phyloP scores from a whole-genome alignment of 1,140 invertebrate species.

The Camponotus pennsylvanicus region DNA sequence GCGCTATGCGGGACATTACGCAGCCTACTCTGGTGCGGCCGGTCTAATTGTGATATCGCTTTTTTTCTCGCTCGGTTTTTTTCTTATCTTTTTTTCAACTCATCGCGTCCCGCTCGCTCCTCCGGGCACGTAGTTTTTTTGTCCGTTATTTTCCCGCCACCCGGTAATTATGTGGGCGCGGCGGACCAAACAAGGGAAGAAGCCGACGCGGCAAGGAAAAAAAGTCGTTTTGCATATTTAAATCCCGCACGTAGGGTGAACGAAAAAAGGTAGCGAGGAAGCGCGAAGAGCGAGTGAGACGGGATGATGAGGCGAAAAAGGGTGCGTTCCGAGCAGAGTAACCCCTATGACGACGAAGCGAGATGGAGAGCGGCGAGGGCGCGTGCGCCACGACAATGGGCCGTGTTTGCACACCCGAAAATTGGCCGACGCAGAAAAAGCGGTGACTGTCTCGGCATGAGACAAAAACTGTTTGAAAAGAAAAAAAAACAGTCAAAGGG shows the following conservation, averaged over 20 bases:
- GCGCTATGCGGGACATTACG: slow-evolving; percentile 63
- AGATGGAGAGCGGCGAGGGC: slow-evolving; percentile 69
- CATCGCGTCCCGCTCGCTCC: slow-evolving; percentile 40
- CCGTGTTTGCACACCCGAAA: slow-evolving; percentile 83
- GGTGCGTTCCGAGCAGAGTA: slow-evolving; percentile 35
- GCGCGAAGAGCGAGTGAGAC: slow-evolving; percentile 6
- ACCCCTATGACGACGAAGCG: slow-evolving; percentile 48
- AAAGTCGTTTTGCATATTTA: slow-evolving; percentile 84
- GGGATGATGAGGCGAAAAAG: slow-evolving; percentile 72
- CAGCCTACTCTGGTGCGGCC: slow-evolving; percentile 52
- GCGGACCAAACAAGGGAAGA: slow-evolving; percentile 83
- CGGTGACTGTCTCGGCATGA: slow-evolving; percentile 64
- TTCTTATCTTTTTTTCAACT: slow-evolving; percentile 56
- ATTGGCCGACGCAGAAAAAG: slow-evolving; percentile 76
- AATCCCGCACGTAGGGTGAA: slow-evolving; percentile 72
- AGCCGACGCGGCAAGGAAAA: slow-evolving; percentile 76
- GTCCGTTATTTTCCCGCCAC: slow-evolving; percentile 77
- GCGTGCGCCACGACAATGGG: slow-evolving; percentile 80
- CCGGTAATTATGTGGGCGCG: slow-evolving; percentile 84
- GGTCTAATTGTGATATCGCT: slow-evolving; percentile 82
- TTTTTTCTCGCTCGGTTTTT: slow-evolving; percentile 76
- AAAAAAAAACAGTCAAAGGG: slow-evolving; percentile 58
- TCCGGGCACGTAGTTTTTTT: slow-evolving; percentile 73
- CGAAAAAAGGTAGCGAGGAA: slow-evolving; percentile 3
- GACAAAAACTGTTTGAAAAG: slow-evolving; percentile 53